Base-by-base conservation (phyloP, 64 coral and sea anemone genomes). In the Montipora foliosa region DNA sequence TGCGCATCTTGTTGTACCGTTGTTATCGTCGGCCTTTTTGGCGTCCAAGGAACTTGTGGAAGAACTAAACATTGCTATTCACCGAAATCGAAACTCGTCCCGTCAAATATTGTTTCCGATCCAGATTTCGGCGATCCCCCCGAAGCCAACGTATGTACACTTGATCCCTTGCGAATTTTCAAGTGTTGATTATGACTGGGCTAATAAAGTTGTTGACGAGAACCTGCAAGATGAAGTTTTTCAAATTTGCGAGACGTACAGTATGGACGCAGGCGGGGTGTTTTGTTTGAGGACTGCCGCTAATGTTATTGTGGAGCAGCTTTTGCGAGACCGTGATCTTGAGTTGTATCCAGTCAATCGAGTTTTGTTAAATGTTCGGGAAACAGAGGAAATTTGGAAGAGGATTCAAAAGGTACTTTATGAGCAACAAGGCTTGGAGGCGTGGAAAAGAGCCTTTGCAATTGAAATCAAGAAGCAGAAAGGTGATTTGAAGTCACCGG, bases 41-140 rank as follows among this genome's bases (percentile, higher is more conserved):
- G 53, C 66, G 52, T 86, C 92, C 0, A 94, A 75, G 7, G 92
- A 97, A 79, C 89, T 97, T 9, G 92, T 97, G 13, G 88, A 97
- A 47, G 95, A 97, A 61, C 57, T 97, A 5, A 97, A 97, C 76
- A 97, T 97, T 76, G 95, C 92, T 1, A 88, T 97, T 58, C 88
- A 76, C 44, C 76, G 95, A 8, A 93, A 97, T 61, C 95, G 95
- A 15, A 89, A 80, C 13, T 59, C 76, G 19, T 69, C 81, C 8
- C 69, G 80, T 3, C 76, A 81, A 77, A 78, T 97, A 44, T 64
- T 97, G 66, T 94, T 84, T 44, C 88, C 92, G 53, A 76, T 97
- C 16, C 55, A 51, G 8, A 67, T 97, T 5, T 82, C 75, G 6
- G 52, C 74, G 1, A 51, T 94, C 45, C 95, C 95, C 21, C 49